Percentiles rank a stretch among this genome's conserved stretches.
Evolutionary conservation across 2,888 invertebrate species (phyloP).

Genomic region (Yponomeuta evonymella): DNA sequence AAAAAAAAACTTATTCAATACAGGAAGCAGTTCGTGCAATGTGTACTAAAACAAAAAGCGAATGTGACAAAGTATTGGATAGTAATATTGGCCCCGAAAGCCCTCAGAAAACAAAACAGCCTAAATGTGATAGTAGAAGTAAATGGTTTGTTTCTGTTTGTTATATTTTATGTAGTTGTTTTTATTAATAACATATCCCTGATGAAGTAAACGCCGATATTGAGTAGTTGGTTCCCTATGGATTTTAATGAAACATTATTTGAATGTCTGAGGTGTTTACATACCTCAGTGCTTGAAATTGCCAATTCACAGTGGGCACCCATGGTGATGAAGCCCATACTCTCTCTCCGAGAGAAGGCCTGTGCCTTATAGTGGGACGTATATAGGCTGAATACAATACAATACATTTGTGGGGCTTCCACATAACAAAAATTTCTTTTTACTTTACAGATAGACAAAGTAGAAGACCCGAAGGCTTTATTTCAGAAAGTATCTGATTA

Average conservation of each 20-base stretch:
- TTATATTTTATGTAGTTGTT: background rate
- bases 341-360: too few relatives aligned
- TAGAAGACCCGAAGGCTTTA: conserved; percentile 87
- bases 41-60: background rate
- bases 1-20: background rate
- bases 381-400: too few relatives aligned
- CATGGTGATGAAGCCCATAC: too few relatives aligned
- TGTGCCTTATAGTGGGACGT: too few relatives aligned
- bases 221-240: too few relatives aligned
- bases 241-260: too few relatives aligned
- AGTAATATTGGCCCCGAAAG: background rate
- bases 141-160: background rate
- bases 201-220: background rate
- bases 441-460: conserved; percentile 83
- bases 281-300: too few relatives aligned
- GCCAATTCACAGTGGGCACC: too few relatives aligned
- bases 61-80: conserved; percentile 1
- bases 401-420: too few relatives aligned
- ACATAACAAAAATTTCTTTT: background rate
- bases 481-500: conserved; percentile 82
- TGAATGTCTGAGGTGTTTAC: too few relatives aligned
- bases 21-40: background rate
- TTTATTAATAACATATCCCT: background rate
- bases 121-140: background rate
- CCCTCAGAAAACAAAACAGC: background rate